Conservation (phyloP, 2,113 vertebrate species). For the Microtus richardsoni region DNA sequence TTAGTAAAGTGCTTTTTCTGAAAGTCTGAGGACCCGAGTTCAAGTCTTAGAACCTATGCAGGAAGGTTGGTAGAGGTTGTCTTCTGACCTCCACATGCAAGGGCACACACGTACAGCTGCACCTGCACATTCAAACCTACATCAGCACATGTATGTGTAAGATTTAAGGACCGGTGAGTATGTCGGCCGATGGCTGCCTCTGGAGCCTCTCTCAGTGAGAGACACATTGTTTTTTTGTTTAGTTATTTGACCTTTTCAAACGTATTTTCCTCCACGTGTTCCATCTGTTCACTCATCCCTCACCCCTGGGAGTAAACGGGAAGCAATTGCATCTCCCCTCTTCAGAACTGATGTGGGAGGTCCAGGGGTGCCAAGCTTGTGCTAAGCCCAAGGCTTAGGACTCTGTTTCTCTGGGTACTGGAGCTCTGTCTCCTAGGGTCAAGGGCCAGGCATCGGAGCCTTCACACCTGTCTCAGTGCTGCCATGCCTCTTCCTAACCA, state of each 20-base stretch:
- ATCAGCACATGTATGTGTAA: no score
- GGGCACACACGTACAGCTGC: no score
- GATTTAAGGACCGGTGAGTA: no score
- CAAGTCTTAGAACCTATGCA: background rate
- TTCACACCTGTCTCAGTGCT: background rate
- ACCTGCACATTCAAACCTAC: background rate
- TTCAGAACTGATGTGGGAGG: background rate
- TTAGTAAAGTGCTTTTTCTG: background rate
- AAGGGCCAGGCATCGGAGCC: background rate
- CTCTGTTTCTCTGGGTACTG: background rate
- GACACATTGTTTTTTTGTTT: background rate
- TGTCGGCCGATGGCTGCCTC: background rate
- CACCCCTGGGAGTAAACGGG: background rate
- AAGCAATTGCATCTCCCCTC: background rate
- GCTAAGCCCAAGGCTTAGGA: background rate
- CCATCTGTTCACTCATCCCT: background rate
- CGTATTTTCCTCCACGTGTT: background rate
- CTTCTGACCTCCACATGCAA: background rate
- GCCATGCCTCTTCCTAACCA: background rate
- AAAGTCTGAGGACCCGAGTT: background rate
- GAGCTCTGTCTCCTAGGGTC: background rate
- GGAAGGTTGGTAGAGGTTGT: background rate
- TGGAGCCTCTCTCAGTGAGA: background rate
- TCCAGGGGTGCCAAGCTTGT: background rate
- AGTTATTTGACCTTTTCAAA: background rate